Percentiles rank a stretch among this genome's conserved stretches.
Evolutionary conservation across 2,113 vertebrate genomes (phyloP).

Genomic region (Eira barbara): DNA sequence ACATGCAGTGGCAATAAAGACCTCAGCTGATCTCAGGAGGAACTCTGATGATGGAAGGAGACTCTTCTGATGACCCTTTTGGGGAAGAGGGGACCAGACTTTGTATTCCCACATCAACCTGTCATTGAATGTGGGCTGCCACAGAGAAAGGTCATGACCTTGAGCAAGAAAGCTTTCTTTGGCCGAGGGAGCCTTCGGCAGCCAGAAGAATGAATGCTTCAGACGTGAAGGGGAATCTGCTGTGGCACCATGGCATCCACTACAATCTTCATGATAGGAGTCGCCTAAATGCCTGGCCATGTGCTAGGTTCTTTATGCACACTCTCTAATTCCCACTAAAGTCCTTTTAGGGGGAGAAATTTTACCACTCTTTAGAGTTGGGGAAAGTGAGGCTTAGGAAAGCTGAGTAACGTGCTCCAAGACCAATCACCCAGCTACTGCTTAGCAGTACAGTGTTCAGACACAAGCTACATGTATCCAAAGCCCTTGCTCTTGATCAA

Average conservation of each 20-base stretch:
- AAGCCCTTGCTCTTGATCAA: neutral
- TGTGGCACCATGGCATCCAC: neutral
- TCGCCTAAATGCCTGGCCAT: neutral
- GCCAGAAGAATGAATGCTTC: no score
- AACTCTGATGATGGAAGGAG: neutral
- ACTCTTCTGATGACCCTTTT: neutral
- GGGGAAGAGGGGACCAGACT: neutral
- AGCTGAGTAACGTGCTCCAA: neutral
- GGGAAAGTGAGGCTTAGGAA: neutral
- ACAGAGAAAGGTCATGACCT: neutral
- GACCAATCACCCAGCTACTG: neutral
- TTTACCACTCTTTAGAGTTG: neutral
- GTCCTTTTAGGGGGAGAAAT: neutral
- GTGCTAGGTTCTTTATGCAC: neutral
- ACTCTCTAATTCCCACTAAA: neutral
- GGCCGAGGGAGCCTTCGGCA: neutral
- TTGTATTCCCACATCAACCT: neutral
- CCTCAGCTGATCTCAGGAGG: neutral
- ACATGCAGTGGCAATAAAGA: neutral
- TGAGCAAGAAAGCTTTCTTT: neutral
- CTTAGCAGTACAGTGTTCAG: neutral
- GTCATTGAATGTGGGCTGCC: neutral
- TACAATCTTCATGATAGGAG: neutral
- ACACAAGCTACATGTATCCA: neutral
- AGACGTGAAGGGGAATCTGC: neutral